Base-by-base conservation (phyloP, 2,888 invertebrate species). In the Melieria crassipennis region DNA sequence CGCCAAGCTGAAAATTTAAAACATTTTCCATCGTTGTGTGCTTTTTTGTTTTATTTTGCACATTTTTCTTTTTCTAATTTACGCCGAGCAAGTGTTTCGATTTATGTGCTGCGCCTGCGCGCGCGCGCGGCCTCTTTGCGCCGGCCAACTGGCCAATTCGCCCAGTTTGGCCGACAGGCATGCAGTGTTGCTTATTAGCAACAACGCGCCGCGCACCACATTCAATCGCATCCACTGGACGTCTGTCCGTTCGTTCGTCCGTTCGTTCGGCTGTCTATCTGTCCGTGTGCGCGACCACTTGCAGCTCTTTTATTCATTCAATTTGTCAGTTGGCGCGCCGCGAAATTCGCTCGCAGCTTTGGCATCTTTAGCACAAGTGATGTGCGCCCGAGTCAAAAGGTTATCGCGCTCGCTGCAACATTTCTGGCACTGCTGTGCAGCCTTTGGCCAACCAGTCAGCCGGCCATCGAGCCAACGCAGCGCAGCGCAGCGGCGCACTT, bases 281-380 rank as follows among this genome's bases (percentile, higher is more conserved):
- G 42, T 67, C 46, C 62, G 63, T 47, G 56, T 48, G 60, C 67
- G 64, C 63, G 74, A 70, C 60, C 66, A 67, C 64, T 84, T 83
- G 83, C 83, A 84, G 84, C 83, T 84, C 84, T 83, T 84, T 84
- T 84, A 84, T 83, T 84, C 84, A 84, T 84, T 84, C 84, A 84
- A 84, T 84, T 84, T 84, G 84, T 84, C 84, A 84, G 84, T 82
- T 83, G 78, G 66, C 10, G 67, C 60, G 65, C 63, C 63, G 71
- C 58, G 57, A 71, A 74, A 64, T 82, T 77, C 80, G 80, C 79
- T 75, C 68, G 70, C 66, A 69, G 71, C 73, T 72, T 70, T 64
- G 45, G 67, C 48, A 65, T 72, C 70, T 65, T 69, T 64, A 71
- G 66, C 50, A 64, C 61, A 50, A 70, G 73, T 72, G 69, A 63